Base-by-base conservation (phyloP, 2,888 invertebrate genomes). In the Lasioglossum marginatum region DNA sequence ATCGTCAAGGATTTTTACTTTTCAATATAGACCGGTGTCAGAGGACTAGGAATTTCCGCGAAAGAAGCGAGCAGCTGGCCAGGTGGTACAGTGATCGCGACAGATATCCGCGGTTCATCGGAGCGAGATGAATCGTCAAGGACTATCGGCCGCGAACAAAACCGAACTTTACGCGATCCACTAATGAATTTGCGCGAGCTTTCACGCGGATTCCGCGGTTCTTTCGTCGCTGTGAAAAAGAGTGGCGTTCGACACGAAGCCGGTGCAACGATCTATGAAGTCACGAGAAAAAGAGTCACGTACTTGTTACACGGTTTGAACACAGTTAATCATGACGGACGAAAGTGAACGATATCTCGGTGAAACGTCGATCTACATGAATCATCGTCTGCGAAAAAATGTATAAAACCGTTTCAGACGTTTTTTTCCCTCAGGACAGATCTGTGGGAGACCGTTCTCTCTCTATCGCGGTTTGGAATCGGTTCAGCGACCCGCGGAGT, bases 131-230 rank as follows among this genome's bases (percentile, higher is more conserved):
- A 81, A 80, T 73, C 83, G 60, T 74, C 77, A 71, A 80, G 76
- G 60, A 77, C 57, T 48, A 48, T 77, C 80, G 71, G 76, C 71
- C 79, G 66, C 85, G 63, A 85, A 79, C 79, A 83, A 84, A 84
- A 34, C 70, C 60, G 60, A 45, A 68, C 75, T 79, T 78, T 78
- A 68, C 57, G 45, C 63, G 57, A 74, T 77, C 31, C 45, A 31
- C 70, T 87, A 88, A 88, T 89, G 83, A 87, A 87, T 79, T 83
- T 87, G 27, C 60, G 68, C 81, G 31, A 45, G 77, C 86, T 81
- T 77, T 77, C 75, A 79, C 83, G 77, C n/a, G 48, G 70, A 83
- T 78, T 70, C 89, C 76, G 5, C 43, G 34, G 79, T 72, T 79
- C 57, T 72, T 79, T 45, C 23, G 4, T 14, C 23, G 12, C 63